phyloP scores from a whole-genome alignment of 2,888 invertebrate genomes.

The Graphium colonna region DNA sequence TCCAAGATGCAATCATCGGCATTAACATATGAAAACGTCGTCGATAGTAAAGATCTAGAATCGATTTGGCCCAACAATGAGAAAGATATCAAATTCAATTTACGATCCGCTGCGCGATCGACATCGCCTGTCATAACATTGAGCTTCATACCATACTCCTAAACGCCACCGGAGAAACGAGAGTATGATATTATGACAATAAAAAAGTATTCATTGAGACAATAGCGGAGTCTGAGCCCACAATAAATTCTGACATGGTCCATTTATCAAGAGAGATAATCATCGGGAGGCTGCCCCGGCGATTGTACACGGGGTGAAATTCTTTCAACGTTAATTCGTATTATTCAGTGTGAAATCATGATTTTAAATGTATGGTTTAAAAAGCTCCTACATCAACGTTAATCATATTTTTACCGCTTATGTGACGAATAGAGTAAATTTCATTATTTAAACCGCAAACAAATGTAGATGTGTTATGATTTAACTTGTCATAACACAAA shows the following conservation, averaged over 20 bases:
- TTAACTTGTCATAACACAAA: too few relatives aligned
- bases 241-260: slow-evolving; percentile 73
- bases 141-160: slow-evolving; percentile 57
- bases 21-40: slow-evolving; percentile 73
- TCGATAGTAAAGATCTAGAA: slow-evolving; percentile 59
- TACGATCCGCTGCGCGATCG: slow-evolving; percentile 53
- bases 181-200: slow-evolving; percentile 69
- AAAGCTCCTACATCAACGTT: too few relatives aligned
- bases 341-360: slow-evolving; percentile 12
- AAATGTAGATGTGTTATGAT: too few relatives aligned
- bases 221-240: slow-evolving; percentile 68
- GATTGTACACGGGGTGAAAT: slow-evolving; percentile 57
- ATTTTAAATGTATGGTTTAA: too few relatives aligned
- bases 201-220: slow-evolving; percentile 79
- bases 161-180: slow-evolving; percentile 70
- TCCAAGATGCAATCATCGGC: slow-evolving; percentile 49
- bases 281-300: slow-evolving; percentile 48
- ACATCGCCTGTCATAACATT: slow-evolving; percentile 49
- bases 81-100: slow-evolving; percentile 73
- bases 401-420: too few relatives aligned
- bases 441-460: too few relatives aligned
- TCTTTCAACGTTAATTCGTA: slow-evolving; percentile 55
- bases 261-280: slow-evolving; percentile 75
- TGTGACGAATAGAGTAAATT: too few relatives aligned
- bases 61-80: slow-evolving; percentile 65